Evolutionary conservation across 1,140 invertebrate genomes (phyloP), one percentile per base, ranked within the genome.

Genomic region (Zaprionus africanus): DNA sequence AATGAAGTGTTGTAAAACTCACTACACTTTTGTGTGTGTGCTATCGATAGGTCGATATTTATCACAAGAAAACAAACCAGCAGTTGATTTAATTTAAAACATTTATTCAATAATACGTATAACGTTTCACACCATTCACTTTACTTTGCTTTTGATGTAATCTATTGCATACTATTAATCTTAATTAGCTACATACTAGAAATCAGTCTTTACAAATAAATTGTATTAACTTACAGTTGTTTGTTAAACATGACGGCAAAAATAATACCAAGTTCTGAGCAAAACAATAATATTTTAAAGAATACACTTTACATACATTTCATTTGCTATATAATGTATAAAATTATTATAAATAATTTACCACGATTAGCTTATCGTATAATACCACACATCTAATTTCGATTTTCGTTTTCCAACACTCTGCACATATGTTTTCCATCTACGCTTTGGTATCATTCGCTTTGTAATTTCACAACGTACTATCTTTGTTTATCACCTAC

Each of bases 171-270:
- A 74, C 69, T 36, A 57, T 19, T 51, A 13, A 11, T 65, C 75
- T 78, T 80, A 74, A 28, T 69, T 22, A 76, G 46, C 74, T 88
- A 88, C 65, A 71, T 79, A 90, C 68, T 76, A 49, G 81, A 90
- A 90, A 90, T 88, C 84, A 88, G 84, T 88, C 84, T 88, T 88
- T 84, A 88, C 85, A 88, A 88, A 88, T 57, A 76, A 90, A 84
- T 81, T 88, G 75, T 84, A 81, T 84, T 67, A 90, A 84, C 78
- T 73, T 56, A 74, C 63, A 67, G 53, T 63, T 63, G 38, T 71
- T 43, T 56, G 31, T 54, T 64, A 15, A 49, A 63, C 43, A 65
- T 74, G 68, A 49, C 49, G 59, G 41, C 60, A 61, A 54, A 78
- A 70, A 76, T 72, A 82, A 79, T 74, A 80, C 81, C 69, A 76